Evolutionary conservation across 2,888 invertebrate species (phyloP), one percentile per base, ranked within the genome.

Genomic region (Tetranychus truncatus): DNA sequence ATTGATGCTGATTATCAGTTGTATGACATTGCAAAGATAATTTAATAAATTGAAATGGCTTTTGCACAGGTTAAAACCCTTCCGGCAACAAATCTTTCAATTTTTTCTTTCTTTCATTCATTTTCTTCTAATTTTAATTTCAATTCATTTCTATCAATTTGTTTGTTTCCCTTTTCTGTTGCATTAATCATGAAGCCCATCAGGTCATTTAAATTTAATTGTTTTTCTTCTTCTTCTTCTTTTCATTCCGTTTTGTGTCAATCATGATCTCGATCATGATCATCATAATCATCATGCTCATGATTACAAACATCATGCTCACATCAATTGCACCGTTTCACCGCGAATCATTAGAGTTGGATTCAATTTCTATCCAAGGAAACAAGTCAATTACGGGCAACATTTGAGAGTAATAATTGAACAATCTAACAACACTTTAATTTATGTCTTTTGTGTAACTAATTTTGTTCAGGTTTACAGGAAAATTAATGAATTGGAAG

Each of bases 61-160:
- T 66, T 55, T 55, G 15, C 9, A 55, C 55, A 55, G 55, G 55
- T 45, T 15, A 8, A n/a, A n/a, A 9, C 21, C 46, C 55, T 73
- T 73, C 45, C 55, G 21, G 45, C 21, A 44, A 44, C 74, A 55
- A 18, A 66, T 65, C 67, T 74, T 44, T 74, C 55, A 74, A 45
- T 74, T 46, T 24, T 74, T 71, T 7, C 18, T 71, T 24, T 2
- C 1, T 65, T 34, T 74, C 66, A 1, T 8, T 74, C 67, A 66
- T 18, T 24, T 21, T 21, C 9, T 45, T 66, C 7, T 67, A 74
- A 15, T 21, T n/a, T 21, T 21, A 67, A 67, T 24, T 67, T n/a
- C 20, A 11, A 67, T 67, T 24, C 8, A 67, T 21, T 67, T 67
- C 55, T 6, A 55, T 55, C 55, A 15, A 9, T 55, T 3, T 55